Evolutionary conservation across 2,888 invertebrate species (phyloP), one percentile per base, ranked within the genome.

Genomic region (Rhimphoctona megacephalus): DNA sequence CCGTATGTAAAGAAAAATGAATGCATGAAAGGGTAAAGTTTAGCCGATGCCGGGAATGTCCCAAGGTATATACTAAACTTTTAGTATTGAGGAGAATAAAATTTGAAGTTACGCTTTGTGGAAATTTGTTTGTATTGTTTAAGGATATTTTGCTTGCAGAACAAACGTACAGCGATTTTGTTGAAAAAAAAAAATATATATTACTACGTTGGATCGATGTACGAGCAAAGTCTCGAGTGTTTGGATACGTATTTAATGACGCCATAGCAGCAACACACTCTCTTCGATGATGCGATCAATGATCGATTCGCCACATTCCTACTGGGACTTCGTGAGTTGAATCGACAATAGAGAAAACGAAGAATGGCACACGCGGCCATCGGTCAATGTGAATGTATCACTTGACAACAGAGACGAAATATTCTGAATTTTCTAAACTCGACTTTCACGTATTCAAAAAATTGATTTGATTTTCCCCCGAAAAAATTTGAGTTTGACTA

Each of bases 261-360:
- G 84, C 78, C 73, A 46, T 49, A 64, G 81, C 39, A 64, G 81
- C 61, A 57, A 57, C 64, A 79, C 69, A 52, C 61, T 49, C 69
- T 77, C 70, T 83, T 81, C 81, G 85, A 88, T 88, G 89, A 88
- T 85, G 85, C 86, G 88, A 88, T 90, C 89, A 88, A 88, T 89
- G 89, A 89, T 90, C 88, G 87, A 89, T 90, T 89, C 88, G 85
- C 87, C 83, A 88, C 90, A 91, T 90, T 90, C 90, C 89, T 87
- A 52, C 52, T 67, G 80, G 67, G 67, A 66, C 66, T 66, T 66
- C 88, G 89, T 89, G 89, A 66, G 77, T 76, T 49, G 91, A 90
- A 91, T 91, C 76, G 66, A 82, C 81, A 88, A 89, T 76, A 76
- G 61, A 57, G 54, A 54, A 73, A 73, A 54, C 25, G 61, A 77